Percentiles rank a stretch among this genome's conserved stretches.
Conservation (phyloP, 2,888 invertebrate genomes). For the Copidosoma aretas region DNA sequence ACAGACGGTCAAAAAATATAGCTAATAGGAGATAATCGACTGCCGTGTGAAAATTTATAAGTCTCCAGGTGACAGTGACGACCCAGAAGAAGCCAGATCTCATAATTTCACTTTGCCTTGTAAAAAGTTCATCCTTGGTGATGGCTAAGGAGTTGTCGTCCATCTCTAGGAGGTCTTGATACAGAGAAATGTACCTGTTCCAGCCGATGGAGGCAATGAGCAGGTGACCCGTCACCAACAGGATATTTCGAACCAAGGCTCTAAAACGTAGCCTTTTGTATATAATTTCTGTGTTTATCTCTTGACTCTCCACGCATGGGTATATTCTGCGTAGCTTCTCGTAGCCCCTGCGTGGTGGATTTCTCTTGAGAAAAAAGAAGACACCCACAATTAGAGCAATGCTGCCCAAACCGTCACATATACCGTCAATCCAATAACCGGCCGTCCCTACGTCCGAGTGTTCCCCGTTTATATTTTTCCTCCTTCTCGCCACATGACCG, state of each 20-base stretch:
- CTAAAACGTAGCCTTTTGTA: slow-evolving; percentile 69
- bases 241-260: slow-evolving; percentile 71
- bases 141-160: slow-evolving; percentile 58
- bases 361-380: slow-evolving; percentile 73
- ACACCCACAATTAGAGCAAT: slow-evolving; percentile 75
- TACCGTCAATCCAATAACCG: slow-evolving; percentile 83
- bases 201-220: slow-evolving; percentile 78
- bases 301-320: slow-evolving; percentile 56
- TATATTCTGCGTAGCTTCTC: slow-evolving; percentile 67
- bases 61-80: slow-evolving; percentile 77
- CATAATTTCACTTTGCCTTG: slow-evolving; percentile 69
- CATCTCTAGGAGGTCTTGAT: slow-evolving; percentile 78
- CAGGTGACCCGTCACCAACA: slow-evolving; percentile 75
- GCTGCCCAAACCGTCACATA: slow-evolving; percentile 81
- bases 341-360: slow-evolving; percentile 77
- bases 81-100: slow-evolving; percentile 78
- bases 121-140: slow-evolving; percentile 64
- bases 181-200: slow-evolving; percentile 84
- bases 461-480: slow-evolving; percentile 78
- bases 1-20: slow-evolving; percentile 82
- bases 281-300: slow-evolving; percentile 64
- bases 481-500: slow-evolving; percentile 82
- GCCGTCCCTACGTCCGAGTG: slow-evolving; percentile 80
- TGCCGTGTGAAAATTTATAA: slow-evolving; percentile 80
- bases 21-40: slow-evolving; percentile 77